These are phyloP conservation scores for Hypomecis atomaria DNA, from an alignment of 2,888 invertebrate genomes.

Conservation along the genomic window DNA sequence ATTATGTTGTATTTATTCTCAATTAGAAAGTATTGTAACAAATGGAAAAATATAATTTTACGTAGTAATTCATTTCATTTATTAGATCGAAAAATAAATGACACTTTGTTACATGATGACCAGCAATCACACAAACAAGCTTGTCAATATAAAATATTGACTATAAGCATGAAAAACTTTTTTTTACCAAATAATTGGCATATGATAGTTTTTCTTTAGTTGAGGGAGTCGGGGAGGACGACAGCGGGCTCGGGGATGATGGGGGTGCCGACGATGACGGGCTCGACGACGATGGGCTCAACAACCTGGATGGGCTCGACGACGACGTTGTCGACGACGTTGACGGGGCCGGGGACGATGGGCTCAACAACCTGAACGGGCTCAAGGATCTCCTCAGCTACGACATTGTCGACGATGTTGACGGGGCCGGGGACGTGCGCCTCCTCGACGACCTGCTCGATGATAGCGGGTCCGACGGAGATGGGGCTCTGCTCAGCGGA, in stretches of 20 bases:
- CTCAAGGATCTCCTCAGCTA: conserved; percentile 31
- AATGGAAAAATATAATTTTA: neutral
- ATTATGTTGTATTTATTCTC: too few species aligned
- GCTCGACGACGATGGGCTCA: conserved; percentile 19
- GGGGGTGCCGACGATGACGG: conserved; percentile 41
- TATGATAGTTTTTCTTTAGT: conserved; percentile 36
- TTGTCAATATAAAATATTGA: conserved; percentile 4
- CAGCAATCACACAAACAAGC: conserved; percentile 17
- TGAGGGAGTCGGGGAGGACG: conserved; percentile 43
- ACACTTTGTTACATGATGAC: conserved; percentile 16
- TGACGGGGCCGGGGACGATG: conserved; percentile 32
- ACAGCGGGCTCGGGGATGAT: conserved; percentile 45
- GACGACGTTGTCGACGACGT: conserved; percentile 37
- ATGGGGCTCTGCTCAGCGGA: conserved; percentile 31
- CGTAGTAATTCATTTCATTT: conserved; percentile 1
- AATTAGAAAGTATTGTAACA: neutral
- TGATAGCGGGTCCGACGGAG: conserved; percentile 27
- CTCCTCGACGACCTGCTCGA: conserved; percentile 26
- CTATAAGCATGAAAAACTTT: conserved; percentile 5
- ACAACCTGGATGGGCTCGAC: conserved; percentile 25
- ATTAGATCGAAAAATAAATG: conserved; percentile 3
- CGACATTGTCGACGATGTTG: conserved; percentile 32
- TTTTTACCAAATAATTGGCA: neutral
- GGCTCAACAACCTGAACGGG: conserved; percentile 19
- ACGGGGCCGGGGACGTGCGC: conserved; percentile 13